Conservation (phyloP, 2,113 vertebrate species). For the Eurypyga helias region DNA sequence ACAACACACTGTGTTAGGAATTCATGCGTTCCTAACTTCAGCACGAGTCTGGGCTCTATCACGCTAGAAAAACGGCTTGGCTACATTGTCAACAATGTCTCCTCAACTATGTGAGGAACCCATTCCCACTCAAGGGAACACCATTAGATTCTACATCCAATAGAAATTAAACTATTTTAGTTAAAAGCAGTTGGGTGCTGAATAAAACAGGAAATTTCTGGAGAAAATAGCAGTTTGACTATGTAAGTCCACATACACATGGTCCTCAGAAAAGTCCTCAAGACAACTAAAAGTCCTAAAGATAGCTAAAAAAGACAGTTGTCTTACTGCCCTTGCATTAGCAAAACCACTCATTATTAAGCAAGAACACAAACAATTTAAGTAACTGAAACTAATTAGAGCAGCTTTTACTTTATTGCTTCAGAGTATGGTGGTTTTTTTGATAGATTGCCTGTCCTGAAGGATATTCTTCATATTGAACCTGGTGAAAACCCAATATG, state of each 20-base stretch:
- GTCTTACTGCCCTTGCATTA: background rate
- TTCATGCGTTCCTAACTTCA: background rate
- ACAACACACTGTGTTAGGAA: rapidly evolving
- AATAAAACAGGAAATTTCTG: background rate
- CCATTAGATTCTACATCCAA: background rate
- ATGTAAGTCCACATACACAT: background rate
- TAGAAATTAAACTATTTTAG: background rate
- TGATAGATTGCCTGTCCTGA: background rate
- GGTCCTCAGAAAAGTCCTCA: background rate
- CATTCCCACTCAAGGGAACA: background rate
- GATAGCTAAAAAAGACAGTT: no score
- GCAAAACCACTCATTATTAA: background rate
- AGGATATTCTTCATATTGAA: background rate
- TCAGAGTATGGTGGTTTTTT: background rate
- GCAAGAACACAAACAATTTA: background rate
- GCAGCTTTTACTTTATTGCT: background rate
- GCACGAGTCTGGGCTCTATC: background rate
- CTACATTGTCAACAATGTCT: background rate
- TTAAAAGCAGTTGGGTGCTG: background rate
- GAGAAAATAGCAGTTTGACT: background rate
- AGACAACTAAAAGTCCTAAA: no score
- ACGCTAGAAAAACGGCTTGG: background rate
- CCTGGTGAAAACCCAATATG: background rate
- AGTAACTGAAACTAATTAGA: background rate
- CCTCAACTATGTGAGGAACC: background rate